phyloP scores from a whole-genome alignment of 2,888 invertebrate species.

The Schrankia costaestrigalis region DNA sequence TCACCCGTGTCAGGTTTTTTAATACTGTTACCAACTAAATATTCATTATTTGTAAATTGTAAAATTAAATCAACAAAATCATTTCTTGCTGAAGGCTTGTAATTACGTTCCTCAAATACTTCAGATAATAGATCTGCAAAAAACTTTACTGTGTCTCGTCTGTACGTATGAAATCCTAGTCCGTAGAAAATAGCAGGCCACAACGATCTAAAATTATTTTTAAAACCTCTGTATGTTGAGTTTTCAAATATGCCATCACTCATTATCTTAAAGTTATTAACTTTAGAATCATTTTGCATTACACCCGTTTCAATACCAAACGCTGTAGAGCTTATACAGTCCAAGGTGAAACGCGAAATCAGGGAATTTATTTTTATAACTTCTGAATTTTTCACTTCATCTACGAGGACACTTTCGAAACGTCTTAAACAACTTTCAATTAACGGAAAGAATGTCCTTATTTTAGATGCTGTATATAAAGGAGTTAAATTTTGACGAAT shows the following conservation, averaged over 20 bases:
- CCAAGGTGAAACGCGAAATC: slow-evolving; percentile 3
- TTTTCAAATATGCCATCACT: slow-evolving; percentile 7
- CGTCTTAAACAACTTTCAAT: slow-evolving; percentile 23
- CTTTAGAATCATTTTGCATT: slow-evolving; percentile 6
- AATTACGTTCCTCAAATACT: slow-evolving; percentile 4
- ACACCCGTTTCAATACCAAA: slow-evolving; percentile 11
- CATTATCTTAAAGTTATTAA: slow-evolving; percentile 7
- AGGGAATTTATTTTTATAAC: slow-evolving; percentile 4
- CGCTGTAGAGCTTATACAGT: slow-evolving; percentile 7
- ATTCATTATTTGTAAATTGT: slow-evolving; percentile 12
- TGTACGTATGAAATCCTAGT: slow-evolving; percentile 11
- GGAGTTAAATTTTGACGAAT: slow-evolving; percentile 28
- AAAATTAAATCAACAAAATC: slow-evolving; percentile 28
- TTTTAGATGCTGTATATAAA: slow-evolving; percentile 21
- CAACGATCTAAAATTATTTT: slow-evolving; percentile 8
- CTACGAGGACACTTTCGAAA: slow-evolving; percentile 1
- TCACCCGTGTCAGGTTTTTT: slow-evolving; percentile 11
- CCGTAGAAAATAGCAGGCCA: slow-evolving; percentile 15
- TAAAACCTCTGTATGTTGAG: slow-evolving; percentile 6
- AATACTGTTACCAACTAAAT: slow-evolving; percentile 20
- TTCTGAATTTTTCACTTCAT: background rate
- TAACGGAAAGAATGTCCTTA: slow-evolving; percentile 31
- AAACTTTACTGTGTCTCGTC: slow-evolving; percentile 1
- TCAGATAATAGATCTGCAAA: background rate
- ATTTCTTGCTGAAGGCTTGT: slow-evolving; percentile 12